Base-by-base conservation (phyloP, 2,888 invertebrate species). In the Catonia carolina region DNA sequence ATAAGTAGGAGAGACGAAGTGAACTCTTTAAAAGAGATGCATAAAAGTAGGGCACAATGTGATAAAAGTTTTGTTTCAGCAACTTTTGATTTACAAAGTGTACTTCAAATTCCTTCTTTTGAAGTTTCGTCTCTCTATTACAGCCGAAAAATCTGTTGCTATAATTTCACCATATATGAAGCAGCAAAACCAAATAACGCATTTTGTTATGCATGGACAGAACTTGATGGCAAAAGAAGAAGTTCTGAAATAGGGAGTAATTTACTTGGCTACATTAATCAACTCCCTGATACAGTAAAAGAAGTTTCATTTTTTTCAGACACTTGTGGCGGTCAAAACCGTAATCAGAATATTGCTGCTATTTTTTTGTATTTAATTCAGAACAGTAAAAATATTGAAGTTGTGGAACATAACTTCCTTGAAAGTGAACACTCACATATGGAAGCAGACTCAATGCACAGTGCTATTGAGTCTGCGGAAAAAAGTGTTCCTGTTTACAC, bases 101-200 rank as follows among this genome's bases (percentile, higher is more conserved):
- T 68, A 5, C 60, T 69, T 39, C 67, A 68, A 52, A 67, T 69
- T 33, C 67, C 69, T 17, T 63, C 58, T 53, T 63, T 63, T 17
- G 67, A 66, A 51, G 67, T 67, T 27, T 57, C 60, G 49, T 61
- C 60, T 51, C 60, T 69, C 60, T 69, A 68, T 61, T 69, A 68
- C 55, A 62, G 62, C 51, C 53, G 67, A 59, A 69, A 70, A 62
- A 47, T 67, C 47, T 62, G 60, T 55, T 59, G 62, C 18, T 66
- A 65, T 59, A 69, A 68, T 62, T 65, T 69, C n/a, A 67, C 66
- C 41, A 61, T 70, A 57, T 69, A 69, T 59, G 67, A 68, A 62
- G 62, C 63, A 20, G 61, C 62, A 18, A 41, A 59, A 20, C 64
- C 66, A 51, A 65, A 68, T 59, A 60, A 67, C 37, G 65, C 65